phyloP scores from a whole-genome alignment of 2,888 invertebrate species.

The Leptogaster cylindrica region DNA sequence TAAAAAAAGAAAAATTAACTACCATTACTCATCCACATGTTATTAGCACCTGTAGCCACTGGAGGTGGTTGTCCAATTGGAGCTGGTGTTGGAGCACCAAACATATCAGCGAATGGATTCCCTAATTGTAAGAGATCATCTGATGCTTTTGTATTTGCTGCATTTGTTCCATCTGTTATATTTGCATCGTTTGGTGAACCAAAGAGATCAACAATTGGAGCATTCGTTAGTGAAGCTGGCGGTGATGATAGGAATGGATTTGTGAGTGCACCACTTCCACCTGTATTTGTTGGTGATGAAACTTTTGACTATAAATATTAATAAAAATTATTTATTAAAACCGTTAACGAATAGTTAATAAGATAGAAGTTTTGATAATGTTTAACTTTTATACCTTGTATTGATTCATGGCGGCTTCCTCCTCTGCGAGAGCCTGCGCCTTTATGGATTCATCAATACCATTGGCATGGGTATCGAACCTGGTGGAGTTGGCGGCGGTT shows the following conservation, averaged over 20 bases:
- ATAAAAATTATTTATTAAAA: too few species aligned
- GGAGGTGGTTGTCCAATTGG: conserved; percentile 55
- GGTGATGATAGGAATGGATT: conserved; percentile 86
- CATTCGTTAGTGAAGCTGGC: conserved; percentile 64
- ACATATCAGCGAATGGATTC: conserved; percentile 91
- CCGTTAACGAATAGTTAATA: too few species aligned
- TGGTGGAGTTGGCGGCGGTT: conserved; percentile 77
- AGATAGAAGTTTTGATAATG: too few species aligned
- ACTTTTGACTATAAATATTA: conserved; percentile 78
- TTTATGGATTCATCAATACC: conserved; percentile 86
- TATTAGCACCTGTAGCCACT: conserved; percentile 58
- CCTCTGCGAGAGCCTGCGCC: conserved; percentile 90
- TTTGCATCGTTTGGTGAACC: conserved; percentile 65
- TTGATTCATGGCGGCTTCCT: conserved; percentile 94
- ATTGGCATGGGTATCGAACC: conserved; percentile 72
- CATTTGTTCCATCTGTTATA: conserved; percentile 59
- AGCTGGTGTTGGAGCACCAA: conserved; percentile 64
- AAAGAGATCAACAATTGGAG: conserved; percentile 81
- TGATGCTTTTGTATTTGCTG: conserved; percentile 71
- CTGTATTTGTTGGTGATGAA: conserved; percentile 73
- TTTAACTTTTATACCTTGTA: conserved; percentile 77
- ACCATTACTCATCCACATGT: conserved; percentile 64
- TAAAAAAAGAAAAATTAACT: conserved; percentile 50
- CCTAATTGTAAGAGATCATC: conserved; percentile 88
- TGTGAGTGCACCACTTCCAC: conserved; percentile 69